Conservation (phyloP, 2,113 vertebrate species). For the Megatriorchis doriae region DNA sequence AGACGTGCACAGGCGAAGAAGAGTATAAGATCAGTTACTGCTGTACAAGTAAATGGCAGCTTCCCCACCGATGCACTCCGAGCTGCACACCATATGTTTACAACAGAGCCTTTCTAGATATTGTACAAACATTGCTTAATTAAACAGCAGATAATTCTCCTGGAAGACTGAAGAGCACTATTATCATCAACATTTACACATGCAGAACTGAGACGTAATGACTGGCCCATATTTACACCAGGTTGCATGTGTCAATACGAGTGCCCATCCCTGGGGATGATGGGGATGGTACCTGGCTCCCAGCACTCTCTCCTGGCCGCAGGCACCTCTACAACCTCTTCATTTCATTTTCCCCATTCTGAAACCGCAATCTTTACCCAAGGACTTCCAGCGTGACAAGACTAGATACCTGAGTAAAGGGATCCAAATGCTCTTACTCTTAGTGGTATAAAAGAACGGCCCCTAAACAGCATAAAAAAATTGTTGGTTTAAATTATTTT, state of each 20-base stretch:
- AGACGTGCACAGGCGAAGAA: not conserved
- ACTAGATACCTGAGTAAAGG: not conserved
- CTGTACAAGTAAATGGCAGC: not conserved
- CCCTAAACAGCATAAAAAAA: not conserved
- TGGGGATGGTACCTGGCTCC: not conserved
- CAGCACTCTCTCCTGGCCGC: not conserved
- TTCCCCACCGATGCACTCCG: not conserved
- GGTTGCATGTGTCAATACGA: accelerated
- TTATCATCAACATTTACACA: not conserved
- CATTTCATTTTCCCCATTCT: not conserved
- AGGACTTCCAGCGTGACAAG: not conserved
- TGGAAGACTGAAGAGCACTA: not conserved
- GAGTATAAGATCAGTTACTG: not conserved
- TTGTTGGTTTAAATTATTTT: not conserved
- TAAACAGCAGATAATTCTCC: not conserved
- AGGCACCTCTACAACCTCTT: not conserved
- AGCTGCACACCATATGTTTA: not conserved
- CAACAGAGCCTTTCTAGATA: not conserved
- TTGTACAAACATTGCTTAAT: not conserved
- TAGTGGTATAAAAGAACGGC: not conserved
- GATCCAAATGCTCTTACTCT: not conserved
- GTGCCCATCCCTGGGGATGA: not conserved
- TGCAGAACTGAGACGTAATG: not conserved
- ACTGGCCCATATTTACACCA: not conserved
- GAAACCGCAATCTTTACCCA: not conserved